Conservation (phyloP, 2,113 vertebrate genomes). For the Spea multiplicata region DNA sequence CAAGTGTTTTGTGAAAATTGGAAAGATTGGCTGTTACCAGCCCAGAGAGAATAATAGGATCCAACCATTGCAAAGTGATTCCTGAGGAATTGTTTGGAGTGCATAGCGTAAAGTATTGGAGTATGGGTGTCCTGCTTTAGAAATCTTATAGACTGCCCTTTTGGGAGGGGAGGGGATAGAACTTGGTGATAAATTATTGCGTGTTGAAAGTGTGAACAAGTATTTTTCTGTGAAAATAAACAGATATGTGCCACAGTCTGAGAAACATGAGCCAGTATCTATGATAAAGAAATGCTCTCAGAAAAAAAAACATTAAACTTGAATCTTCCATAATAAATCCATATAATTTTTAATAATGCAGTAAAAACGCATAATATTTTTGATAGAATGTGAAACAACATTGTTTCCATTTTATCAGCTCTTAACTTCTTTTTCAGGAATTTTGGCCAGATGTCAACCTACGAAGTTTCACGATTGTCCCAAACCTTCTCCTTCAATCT, state of each 20-base stretch:
- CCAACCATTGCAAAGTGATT: constrained; percentile 8
- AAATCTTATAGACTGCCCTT: constrained; percentile 12
- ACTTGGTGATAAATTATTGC: constrained; percentile 6
- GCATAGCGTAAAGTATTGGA: background rate
- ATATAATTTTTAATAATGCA: too few relatives aligned
- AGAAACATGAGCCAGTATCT: background rate
- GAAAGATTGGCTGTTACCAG: constrained; percentile 11
- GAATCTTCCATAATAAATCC: too few relatives aligned
- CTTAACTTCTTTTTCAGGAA: too few relatives aligned
- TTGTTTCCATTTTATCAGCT: too few relatives aligned
- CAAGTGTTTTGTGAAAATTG: constrained; percentile 4
- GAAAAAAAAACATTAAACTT: background rate
- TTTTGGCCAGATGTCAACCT: too few relatives aligned
- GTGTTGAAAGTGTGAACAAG: constrained; percentile 38
- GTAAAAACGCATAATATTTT: too few relatives aligned
- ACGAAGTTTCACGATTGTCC: too few relatives aligned
- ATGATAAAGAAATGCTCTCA: background rate
- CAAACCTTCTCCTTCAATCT: too few relatives aligned
- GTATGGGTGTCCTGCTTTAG: background rate
- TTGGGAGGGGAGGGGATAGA: constrained; percentile 1
- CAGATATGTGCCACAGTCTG: constrained; percentile 19
- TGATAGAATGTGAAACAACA: too few relatives aligned
- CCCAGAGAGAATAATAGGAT: constrained; percentile 1
- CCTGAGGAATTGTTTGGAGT: constrained; percentile 15
- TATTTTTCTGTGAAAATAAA: constrained; percentile 28